Conservation (phyloP, 1,140 invertebrate genomes). For the Eumeta japonica region DNA sequence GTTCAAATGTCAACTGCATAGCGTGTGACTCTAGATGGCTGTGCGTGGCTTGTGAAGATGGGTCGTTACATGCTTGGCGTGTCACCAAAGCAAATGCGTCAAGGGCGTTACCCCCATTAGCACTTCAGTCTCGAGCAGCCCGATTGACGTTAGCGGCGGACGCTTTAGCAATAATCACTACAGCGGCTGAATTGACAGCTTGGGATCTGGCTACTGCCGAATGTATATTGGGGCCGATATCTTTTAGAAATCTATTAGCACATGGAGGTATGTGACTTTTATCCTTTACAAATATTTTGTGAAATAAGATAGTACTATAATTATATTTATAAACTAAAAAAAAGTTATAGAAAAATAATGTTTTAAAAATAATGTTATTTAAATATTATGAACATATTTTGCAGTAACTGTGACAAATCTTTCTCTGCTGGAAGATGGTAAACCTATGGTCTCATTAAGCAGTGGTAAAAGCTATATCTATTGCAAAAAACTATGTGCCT, state of each 20-base stretch:
- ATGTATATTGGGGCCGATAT: conserved; percentile 36
- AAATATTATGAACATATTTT: no score
- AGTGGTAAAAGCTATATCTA: conserved; percentile 70
- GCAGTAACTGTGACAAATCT: conserved; percentile 60
- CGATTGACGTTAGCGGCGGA: conserved; percentile 41
- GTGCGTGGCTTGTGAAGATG: conserved; percentile 66
- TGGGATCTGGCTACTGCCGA: conserved; percentile 36
- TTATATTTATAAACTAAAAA: no score
- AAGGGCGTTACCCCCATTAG: conserved; percentile 61
- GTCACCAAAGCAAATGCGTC: conserved; percentile 59
- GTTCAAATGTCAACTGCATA: conserved; percentile 56
- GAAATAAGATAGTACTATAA: no score
- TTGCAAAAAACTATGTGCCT: conserved; percentile 62
- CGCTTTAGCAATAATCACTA: conserved; percentile 35
- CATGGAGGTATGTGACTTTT: conserved; percentile 42
- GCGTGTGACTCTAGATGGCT: conserved; percentile 57
- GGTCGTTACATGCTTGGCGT: conserved; percentile 61
- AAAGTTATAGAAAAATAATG: no score
- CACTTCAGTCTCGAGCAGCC: conserved; percentile 62
- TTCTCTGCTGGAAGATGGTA: conserved; percentile 61
- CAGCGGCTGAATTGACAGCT: conserved; percentile 32
- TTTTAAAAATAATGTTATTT: no score
- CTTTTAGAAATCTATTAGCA: conserved; percentile 47
- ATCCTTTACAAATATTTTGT: no score
- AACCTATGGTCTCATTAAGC: conserved; percentile 65